Percentiles rank a stretch among this genome's conserved stretches.
Evolutionary conservation across 2,888 invertebrate genomes (phyloP).

Genomic region (Heliconius ismenius): DNA sequence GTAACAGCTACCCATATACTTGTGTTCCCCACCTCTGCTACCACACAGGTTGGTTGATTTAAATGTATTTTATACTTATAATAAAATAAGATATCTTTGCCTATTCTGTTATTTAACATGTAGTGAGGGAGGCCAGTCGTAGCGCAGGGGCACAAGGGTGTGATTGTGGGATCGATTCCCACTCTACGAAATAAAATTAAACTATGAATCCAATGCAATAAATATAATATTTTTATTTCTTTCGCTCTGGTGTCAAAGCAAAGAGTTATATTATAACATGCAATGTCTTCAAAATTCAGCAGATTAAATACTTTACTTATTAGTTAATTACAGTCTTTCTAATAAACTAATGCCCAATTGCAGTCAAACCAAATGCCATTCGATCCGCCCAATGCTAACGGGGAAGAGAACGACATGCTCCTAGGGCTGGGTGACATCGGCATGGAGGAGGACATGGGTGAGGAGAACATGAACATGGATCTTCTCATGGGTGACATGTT

Average conservation of each 20-base stretch:
- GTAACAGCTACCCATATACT: slow-evolving; percentile 98
- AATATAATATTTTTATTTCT: too few relatives aligned
- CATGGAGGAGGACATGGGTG: slow-evolving; percentile 84
- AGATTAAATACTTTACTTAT: too few relatives aligned
- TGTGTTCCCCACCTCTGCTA: slow-evolving; percentile 98
- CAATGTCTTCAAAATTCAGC: too few relatives aligned
- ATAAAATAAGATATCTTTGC: too few relatives aligned
- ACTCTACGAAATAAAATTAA: too few relatives aligned
- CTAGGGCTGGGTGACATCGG: slow-evolving; percentile 79
- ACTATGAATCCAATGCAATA: too few relatives aligned
- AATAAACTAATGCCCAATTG: slow-evolving; percentile 11
- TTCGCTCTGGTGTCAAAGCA: too few relatives aligned
- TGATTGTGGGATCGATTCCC: too few relatives aligned
- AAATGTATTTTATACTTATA: neutral
- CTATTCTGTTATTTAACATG: too few relatives aligned
- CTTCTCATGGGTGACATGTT: slow-evolving; percentile 85
- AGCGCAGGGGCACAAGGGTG: too few relatives aligned
- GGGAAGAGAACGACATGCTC: slow-evolving; percentile 73
- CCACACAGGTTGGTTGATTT: slow-evolving; percentile 86
- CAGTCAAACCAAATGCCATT: slow-evolving; percentile 76
- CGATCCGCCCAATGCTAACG: slow-evolving; percentile 74
- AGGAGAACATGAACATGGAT: slow-evolving; percentile 85
- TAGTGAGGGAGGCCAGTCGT: too few relatives aligned
- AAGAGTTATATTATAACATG: too few relatives aligned
- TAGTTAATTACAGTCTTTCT: neutral